Evolutionary conservation across 1,140 invertebrate species (phyloP), one percentile per base, ranked within the genome.

Genomic region (Lepidurus packardi): DNA sequence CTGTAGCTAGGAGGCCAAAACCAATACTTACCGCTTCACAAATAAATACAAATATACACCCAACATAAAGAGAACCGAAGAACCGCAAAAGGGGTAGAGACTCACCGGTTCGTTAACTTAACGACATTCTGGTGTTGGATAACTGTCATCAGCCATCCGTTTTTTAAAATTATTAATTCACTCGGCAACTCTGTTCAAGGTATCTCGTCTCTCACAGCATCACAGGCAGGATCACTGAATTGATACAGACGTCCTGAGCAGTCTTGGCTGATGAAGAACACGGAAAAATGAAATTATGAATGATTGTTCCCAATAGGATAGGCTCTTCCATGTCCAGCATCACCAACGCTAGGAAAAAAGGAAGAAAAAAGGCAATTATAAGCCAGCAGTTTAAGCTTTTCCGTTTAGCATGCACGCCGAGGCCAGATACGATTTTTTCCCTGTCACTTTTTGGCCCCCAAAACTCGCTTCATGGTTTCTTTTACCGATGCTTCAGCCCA

Each of bases 41-140:
- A 34, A 34, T 34, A 3, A 4, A 34, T 34, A 34, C 25, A 34
- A 34, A 34, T 34, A 34, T 2, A 34, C 34, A 34, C 4, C 4
- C 34, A 34, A 34, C 34, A 34, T 34, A 34, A 65, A 21, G 53
- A 65, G 9, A 21, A 65, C 53, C 16, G 53, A 65, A 34, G 34
- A 65, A 65, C 53, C 53, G 53, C 53, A 7, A 65, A 65, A 65
- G 21, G 53, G 53, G 9, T n/a, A 13, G 21, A 65, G 53, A 13
- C 53, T 65, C 16, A 65, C 53, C 53, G 53, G n/a, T 9, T 65
- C 53, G 53, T 65, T 65, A 65, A 65, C 53, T 65, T 65, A 65
- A 65, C 53, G 21, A 65, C 21, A n/a, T 65, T 21, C 21, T 65
- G 53, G 53, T 65, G 53, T 65, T 65, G 16, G 21, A 34, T 34